Evolutionary conservation across 2,113 vertebrate genomes (phyloP), one percentile per base, ranked within the genome.

Genomic region (Sylvilagus bachmani): DNA sequence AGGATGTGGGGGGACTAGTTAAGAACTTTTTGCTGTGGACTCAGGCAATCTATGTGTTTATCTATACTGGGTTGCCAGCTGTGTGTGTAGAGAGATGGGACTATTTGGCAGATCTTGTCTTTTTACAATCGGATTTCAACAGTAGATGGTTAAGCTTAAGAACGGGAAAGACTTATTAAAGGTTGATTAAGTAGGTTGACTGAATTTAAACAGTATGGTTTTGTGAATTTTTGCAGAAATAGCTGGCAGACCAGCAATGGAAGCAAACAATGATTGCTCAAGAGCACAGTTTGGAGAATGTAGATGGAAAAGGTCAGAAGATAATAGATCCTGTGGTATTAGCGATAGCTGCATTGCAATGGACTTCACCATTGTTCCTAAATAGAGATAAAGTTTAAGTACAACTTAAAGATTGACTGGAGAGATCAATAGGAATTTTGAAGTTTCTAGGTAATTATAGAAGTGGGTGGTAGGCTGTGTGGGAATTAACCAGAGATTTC

Each of bases 11-110:
- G 89, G 92, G 85, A 71, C 53, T 73, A 87, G 85, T 93, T 94
- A 95, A 88, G 90, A 95, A 86, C 58, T 66, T 88, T 93, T 62
- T 96, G 61, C 78, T 55, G 29, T 51, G 85, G 74, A 90, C 78
- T 94, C 58, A 86, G 74, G 78, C 90, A 85, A 88, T 86, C 75
- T 94, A 1, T 36, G 25, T 86, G 44, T 75, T 78, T 62, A 13
- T 86, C 69, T 82, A 61, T 91, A 88, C 70, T 66, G 22, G 44
- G 69, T 38, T 33, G 4, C 80, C 51, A 55, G 62, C 61, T 21
- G 2, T 58, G 21, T 58, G 33, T 83, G 27, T 62, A 53, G 80
- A 82, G 36, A 64, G 64, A 73, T 85, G 62, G 29, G 77, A 77
- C 16, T 78, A 29, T 66, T 62, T 90, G 81, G n/a, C 82, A 92